phyloP scores from a whole-genome alignment of 2,888 invertebrate genomes.

The Cabera pusaria region DNA sequence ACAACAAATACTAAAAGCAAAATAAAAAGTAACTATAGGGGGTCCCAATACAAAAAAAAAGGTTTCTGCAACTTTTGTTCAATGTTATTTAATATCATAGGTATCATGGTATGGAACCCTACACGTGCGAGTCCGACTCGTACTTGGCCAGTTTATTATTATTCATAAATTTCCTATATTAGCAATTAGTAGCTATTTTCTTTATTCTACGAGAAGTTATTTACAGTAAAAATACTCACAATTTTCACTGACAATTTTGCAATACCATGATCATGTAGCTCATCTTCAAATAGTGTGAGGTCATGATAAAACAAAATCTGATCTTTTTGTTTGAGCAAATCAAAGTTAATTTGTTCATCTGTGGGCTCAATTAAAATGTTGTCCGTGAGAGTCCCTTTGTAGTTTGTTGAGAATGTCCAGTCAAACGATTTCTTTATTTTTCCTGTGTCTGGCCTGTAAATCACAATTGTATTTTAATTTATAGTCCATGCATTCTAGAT shows the following conservation, averaged over 20 bases:
- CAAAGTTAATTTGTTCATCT: constrained; percentile 91
- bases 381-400: constrained; percentile 90
- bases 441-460: constrained; percentile 87
- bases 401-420: constrained; percentile 98
- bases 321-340: constrained; percentile 93
- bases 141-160: too few relatives aligned
- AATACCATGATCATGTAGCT: constrained; percentile 98
- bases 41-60: too few relatives aligned
- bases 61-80: too few relatives aligned
- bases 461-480: background rate
- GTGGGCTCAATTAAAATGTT: constrained; percentile 85
- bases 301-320: constrained; percentile 97
- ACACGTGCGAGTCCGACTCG: too few relatives aligned
- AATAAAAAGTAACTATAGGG: too few relatives aligned
- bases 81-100: too few relatives aligned
- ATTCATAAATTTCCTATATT: too few relatives aligned
- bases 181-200: too few relatives aligned
- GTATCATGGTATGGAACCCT: too few relatives aligned
- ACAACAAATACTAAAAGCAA: too few relatives aligned
- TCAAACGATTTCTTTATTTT: constrained; percentile 95
- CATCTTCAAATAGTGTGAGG: constrained; percentile 97
- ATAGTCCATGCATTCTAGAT: too few relatives aligned
- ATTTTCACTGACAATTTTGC: constrained; percentile 96
- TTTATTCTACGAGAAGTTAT: too few relatives aligned
- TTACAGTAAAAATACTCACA: constrained; percentile 83